These are phyloP conservation scores for Crocidura indochinensis DNA, from an alignment of 2,797 vertebrate genomes.

Conservation along the genomic window DNA sequence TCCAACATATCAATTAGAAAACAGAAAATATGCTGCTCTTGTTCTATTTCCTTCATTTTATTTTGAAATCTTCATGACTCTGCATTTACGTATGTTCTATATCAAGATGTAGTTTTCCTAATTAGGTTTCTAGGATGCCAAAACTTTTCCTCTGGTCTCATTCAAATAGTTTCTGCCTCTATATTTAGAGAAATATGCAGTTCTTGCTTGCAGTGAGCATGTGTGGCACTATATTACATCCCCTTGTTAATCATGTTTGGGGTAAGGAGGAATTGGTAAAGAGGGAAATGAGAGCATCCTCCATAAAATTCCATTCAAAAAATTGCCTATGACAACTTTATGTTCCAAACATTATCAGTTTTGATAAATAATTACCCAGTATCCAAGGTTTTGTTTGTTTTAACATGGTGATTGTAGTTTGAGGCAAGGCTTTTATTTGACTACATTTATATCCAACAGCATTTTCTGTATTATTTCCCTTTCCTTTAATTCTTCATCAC, in stretches of 20 bases:
- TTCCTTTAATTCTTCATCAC: not conserved
- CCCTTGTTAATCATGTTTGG: accelerated
- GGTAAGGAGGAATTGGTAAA: not conserved
- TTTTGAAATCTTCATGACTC: too few relatives aligned
- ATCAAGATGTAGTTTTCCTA: too few relatives aligned
- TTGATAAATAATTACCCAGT: not conserved
- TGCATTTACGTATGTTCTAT: too few relatives aligned
- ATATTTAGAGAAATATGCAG: not conserved
- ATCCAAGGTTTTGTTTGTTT: not conserved
- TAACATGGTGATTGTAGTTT: not conserved
- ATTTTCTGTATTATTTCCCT: not conserved
- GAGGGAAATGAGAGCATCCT: not conserved
- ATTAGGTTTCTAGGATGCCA: too few relatives aligned
- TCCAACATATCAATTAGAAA: too few relatives aligned
- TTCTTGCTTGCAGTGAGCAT: not conserved
- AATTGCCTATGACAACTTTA: not conserved
- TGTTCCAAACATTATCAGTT: not conserved
- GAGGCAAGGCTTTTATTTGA: not conserved
- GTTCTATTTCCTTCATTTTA: too few relatives aligned
- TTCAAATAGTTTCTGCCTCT: not conserved
- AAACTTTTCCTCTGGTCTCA: not conserved
- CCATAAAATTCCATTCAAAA: not conserved
- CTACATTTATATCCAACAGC: not conserved
- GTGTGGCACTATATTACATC: not conserved
- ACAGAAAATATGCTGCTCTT: too few relatives aligned